Evolutionary conservation across 2,888 invertebrate species (phyloP).

Genomic region (Eucriotettix oculatus): DNA sequence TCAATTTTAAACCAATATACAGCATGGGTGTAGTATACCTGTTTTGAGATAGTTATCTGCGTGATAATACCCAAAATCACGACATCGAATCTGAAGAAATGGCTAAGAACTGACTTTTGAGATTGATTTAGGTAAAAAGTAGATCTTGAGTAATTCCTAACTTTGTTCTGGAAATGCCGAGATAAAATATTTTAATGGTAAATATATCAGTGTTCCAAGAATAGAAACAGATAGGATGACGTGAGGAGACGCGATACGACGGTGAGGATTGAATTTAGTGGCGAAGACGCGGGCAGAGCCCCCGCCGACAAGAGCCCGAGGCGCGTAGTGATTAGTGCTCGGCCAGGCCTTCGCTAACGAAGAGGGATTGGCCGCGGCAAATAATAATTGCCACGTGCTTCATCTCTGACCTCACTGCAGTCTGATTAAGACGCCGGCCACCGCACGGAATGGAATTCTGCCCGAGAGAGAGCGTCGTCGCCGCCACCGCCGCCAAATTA

Average conservation of each 20-base stretch:
- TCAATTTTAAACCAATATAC: no score
- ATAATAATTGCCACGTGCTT: slow-evolving; percentile 13
- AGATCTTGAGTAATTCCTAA: no score
- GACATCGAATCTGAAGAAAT: no score
- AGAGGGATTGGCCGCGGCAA: slow-evolving; percentile 4
- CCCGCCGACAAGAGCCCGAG: not conserved
- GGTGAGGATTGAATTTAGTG: not conserved
- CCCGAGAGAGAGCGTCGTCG: not conserved
- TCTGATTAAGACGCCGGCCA: slow-evolving; percentile 9
- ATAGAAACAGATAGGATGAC: no score
- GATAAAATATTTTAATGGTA: no score
- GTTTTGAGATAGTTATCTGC: no score
- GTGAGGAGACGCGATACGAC: not conserved
- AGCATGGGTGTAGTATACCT: no score
- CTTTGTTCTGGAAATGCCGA: no score
- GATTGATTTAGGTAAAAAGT: no score
- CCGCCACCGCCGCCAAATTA: slow-evolving; percentile 7
- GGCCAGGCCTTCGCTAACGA: not conserved
- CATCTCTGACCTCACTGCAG: slow-evolving; percentile 11
- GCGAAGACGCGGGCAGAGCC: not conserved
- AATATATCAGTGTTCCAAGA: no score
- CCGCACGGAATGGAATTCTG: slow-evolving; percentile 6
- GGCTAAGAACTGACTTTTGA: no score
- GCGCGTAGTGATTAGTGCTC: not conserved
- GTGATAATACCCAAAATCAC: no score